These are phyloP conservation scores for Panulirus ornatus DNA, from an alignment of 1,140 invertebrate species.

Conservation along the genomic window DNA sequence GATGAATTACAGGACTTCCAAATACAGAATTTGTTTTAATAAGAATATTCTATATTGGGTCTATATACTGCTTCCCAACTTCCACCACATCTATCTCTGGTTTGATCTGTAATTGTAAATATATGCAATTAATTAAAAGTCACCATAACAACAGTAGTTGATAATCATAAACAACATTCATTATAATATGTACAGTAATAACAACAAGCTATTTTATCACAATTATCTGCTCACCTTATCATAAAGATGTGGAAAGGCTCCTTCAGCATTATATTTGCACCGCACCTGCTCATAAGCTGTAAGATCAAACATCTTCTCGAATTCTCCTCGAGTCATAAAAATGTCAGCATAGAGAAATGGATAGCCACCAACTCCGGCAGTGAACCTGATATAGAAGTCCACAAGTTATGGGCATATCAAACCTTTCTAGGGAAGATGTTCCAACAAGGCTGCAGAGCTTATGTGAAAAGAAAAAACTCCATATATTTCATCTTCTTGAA, in stretches of 20 bases:
- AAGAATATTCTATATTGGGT: constrained; percentile 75
- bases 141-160: too few relatives aligned
- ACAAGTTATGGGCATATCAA: neutral
- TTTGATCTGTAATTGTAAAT: constrained; percentile 77
- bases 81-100: constrained; percentile 85
- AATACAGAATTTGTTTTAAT: too few relatives aligned
- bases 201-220: neutral
- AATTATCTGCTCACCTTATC: constrained; percentile 80
- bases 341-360: constrained; percentile 84
- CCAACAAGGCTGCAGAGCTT: too few relatives aligned
- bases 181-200: neutral
- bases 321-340: constrained; percentile 83
- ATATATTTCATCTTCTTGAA: too few relatives aligned
- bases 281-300: constrained; percentile 80
- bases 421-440: too few relatives aligned
- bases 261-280: constrained; percentile 80
- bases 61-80: constrained; percentile 80
- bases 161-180: neutral
- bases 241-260: constrained; percentile 80
- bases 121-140: neutral
- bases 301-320: constrained; percentile 82
- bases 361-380: constrained; percentile 81
- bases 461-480: too few relatives aligned
- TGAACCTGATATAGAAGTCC: constrained; percentile 78
- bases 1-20: too few relatives aligned